These are phyloP conservation scores for Poecilobothrus nobilitatus DNA, from an alignment of 2,888 invertebrate genomes.

Conservation along the genomic window DNA sequence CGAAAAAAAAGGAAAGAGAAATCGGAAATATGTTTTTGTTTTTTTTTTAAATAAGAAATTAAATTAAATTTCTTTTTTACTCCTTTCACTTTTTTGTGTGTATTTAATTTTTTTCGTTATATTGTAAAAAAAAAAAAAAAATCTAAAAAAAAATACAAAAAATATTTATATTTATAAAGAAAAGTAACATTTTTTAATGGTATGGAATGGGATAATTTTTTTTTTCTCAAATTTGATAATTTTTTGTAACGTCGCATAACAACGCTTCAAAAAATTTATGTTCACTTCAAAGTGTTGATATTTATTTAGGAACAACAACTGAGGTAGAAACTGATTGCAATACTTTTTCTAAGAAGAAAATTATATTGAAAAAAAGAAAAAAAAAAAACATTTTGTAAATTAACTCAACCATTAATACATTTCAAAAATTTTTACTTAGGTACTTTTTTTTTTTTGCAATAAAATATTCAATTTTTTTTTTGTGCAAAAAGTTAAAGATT, in stretches of 20 bases:
- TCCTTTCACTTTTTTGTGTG: neutral
- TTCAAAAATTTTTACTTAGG: too few relatives aligned
- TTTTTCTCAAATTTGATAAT: neutral
- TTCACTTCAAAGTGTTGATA: neutral
- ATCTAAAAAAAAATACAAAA: too few relatives aligned
- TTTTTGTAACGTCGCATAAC: too few relatives aligned
- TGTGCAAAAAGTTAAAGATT: too few relatives aligned
- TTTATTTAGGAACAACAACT: neutral
- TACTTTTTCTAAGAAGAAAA: neutral
- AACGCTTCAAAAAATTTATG: neutral
- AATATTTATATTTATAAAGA: neutral
- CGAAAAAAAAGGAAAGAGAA: neutral
- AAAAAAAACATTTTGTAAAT: conserved; percentile 8
- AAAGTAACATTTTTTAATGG: neutral
- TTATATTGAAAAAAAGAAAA: neutral
- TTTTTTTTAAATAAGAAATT: neutral
- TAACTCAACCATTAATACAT: conserved; percentile 3
- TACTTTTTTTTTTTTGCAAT: too few relatives aligned
- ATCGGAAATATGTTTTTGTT: neutral
- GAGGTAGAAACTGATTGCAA: neutral
- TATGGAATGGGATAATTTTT: neutral
- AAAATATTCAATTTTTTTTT: too few relatives aligned
- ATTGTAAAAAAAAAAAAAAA: too few relatives aligned
- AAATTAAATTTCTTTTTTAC: conserved; percentile 8
- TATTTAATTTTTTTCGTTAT: too few relatives aligned